Conservation (phyloP, 2,888 invertebrate genomes). For the Cyrtodaria siliqua region DNA sequence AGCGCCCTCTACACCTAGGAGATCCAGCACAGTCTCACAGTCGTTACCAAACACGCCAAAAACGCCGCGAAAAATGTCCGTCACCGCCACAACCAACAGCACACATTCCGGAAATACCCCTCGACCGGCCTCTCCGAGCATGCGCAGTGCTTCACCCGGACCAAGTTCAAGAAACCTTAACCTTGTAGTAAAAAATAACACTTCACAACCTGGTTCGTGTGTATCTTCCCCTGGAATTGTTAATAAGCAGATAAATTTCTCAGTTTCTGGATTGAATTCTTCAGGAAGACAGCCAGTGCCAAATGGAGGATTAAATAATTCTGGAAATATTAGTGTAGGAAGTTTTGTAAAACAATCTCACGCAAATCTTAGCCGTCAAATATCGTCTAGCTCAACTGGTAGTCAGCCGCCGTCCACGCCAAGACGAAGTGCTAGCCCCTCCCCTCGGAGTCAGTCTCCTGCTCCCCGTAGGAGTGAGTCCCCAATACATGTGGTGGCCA, state of each 20-base stretch:
- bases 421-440: conserved; percentile 37
- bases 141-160: conserved; percentile 73
- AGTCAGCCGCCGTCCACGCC: conserved; percentile 29
- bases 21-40: conserved; percentile 63
- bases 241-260: conserved; percentile 29
- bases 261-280: conserved; percentile 30
- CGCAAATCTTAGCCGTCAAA: conserved; percentile 28
- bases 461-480: conserved; percentile 62
- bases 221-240: conserved; percentile 48
- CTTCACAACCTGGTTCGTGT: conserved; percentile 49
- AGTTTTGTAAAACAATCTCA: conserved; percentile 59
- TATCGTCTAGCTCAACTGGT: conserved; percentile 38
- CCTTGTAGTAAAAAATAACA: conserved; percentile 34
- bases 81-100: conserved; percentile 33
- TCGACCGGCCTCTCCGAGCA: conserved; percentile 64
- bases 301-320: conserved; percentile 30
- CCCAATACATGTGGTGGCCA: conserved; percentile 57
- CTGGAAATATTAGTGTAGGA: conserved; percentile 37
- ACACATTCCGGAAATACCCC: conserved; percentile 45
- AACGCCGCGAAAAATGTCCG: conserved; percentile 63
- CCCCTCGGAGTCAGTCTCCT: conserved; percentile 39
- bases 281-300: conserved; percentile 23
- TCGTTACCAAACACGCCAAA: conserved; percentile 65
- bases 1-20: conserved; percentile 50
- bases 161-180: conserved; percentile 52